These are phyloP conservation scores for Charanyca ferruginea DNA, from an alignment of 2,888 invertebrate genomes.

Conservation along the genomic window DNA sequence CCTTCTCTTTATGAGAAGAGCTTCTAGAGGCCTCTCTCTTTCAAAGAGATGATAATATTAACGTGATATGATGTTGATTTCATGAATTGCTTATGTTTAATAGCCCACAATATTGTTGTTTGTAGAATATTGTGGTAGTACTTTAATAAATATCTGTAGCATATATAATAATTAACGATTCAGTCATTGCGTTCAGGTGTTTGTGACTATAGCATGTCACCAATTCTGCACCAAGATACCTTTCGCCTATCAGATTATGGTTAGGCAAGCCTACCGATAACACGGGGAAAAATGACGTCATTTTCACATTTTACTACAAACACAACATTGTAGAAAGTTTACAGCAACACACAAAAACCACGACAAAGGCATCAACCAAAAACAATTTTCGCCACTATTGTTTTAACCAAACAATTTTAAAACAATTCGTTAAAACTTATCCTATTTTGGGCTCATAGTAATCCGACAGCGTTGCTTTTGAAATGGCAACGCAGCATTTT, in stretches of 20 bases:
- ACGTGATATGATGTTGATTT: no score
- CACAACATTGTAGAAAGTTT: not conserved
- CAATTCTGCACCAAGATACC: not conserved
- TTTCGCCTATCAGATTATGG: not conserved
- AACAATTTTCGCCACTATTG: constrained; percentile 29
- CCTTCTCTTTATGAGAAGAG: no score
- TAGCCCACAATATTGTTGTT: no score
- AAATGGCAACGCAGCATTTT: constrained; percentile 62
- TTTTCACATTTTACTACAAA: constrained; percentile 1
- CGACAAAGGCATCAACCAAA: constrained; percentile 40
- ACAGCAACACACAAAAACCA: constrained; percentile 20
- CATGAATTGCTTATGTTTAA: no score
- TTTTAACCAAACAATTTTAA: constrained; percentile 40
- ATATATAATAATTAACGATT: no score
- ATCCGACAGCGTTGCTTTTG: constrained; percentile 47
- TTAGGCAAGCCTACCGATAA: not conserved
- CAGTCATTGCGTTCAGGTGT: no score
- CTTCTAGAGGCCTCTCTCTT: no score
- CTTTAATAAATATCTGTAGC: no score
- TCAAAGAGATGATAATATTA: no score
- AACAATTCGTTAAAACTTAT: constrained; percentile 49
- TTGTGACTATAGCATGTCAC: no score
- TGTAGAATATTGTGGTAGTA: not conserved
- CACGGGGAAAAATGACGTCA: not conserved
- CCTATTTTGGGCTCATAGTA: constrained; percentile 35